A percentile compares a stretch with the other conserved stretches of the same genome.
phyloP scores from a whole-genome alignment of 2,113 vertebrate genomes.

The Neodon shergylaensis region DNA sequence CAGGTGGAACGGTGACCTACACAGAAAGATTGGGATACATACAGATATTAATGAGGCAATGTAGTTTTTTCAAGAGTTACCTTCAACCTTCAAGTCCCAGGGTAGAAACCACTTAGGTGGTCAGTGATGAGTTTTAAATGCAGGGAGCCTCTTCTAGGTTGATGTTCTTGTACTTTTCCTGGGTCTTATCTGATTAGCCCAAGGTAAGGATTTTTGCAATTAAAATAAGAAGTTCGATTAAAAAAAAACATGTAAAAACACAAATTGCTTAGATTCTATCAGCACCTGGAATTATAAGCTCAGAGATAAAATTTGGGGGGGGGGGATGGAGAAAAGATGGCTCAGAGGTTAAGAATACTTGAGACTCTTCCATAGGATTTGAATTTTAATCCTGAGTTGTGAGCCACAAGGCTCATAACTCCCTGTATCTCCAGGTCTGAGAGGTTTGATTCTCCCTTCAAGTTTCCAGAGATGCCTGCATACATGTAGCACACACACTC shows the following conservation, averaged over 20 bases:
- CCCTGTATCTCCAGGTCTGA: neutral
- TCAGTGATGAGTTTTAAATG: conserved; percentile 18
- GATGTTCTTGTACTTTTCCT: conserved; percentile 1
- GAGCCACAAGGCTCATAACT: neutral
- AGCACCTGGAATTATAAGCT: neutral
- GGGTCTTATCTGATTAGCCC: neutral
- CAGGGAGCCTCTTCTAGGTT: neutral
- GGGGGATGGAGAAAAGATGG: neutral
- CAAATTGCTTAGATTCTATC: neutral
- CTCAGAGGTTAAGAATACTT: neutral
- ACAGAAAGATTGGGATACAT: neutral
- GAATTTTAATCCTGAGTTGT: neutral
- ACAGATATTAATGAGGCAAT: conserved; percentile 5
- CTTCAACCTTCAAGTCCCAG: neutral
- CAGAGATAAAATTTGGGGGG: neutral
- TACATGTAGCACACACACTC: neutral
- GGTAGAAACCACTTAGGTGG: neutral
- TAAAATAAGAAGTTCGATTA: conserved; percentile 27
- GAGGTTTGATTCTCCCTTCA: neutral
- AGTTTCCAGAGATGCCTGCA: neutral
- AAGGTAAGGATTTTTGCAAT: neutral
- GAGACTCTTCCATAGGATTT: too few species aligned
- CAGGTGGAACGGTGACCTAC: conserved; percentile 37
- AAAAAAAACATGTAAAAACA: neutral
- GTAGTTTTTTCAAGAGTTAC: conserved; percentile 18